Evolutionary conservation across 2,797 vertebrate species (phyloP).

Genomic region (Cryptoprocta ferox): DNA sequence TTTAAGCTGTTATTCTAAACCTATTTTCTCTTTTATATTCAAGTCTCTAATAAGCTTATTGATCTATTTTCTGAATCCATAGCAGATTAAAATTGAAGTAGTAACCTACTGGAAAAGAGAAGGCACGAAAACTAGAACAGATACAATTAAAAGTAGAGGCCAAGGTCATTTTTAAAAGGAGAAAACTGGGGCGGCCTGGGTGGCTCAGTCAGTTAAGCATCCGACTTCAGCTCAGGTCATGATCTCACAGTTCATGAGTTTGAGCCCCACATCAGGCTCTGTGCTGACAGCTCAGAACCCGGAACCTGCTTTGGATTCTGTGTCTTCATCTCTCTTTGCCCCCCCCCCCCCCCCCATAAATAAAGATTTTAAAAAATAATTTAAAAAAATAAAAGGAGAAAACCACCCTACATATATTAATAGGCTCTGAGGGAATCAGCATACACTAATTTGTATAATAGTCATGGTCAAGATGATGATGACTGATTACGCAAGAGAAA

Average conservation of each 20-base stretch:
- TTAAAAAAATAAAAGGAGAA: not conserved
- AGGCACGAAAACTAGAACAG: slow-evolving; percentile 20
- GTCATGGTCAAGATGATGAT: not conserved
- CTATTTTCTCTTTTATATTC: not conserved
- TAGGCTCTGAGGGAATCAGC: not conserved
- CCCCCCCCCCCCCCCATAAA: too few species aligned
- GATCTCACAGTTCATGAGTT: too few species aligned
- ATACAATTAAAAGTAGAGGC: not conserved
- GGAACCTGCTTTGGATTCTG: too few species aligned
- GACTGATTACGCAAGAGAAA: not conserved
- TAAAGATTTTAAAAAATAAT: too few species aligned
- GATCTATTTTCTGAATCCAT: slow-evolving; percentile 14
- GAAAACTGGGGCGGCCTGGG: not conserved
- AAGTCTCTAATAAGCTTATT: slow-evolving; percentile 1
- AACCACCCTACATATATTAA: not conserved
- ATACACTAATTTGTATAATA: not conserved
- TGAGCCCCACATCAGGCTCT: too few species aligned
- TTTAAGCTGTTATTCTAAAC: not conserved
- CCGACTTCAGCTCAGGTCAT: too few species aligned
- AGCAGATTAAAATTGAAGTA: slow-evolving; percentile 30
- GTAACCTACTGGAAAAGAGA: slow-evolving; percentile 10
- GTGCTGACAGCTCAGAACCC: too few species aligned
- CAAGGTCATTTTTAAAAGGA: not conserved
- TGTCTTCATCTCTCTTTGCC: too few species aligned
- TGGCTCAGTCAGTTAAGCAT: too few species aligned